These are phyloP conservation scores for Pseudopleuronectes americanus DNA, from an alignment of 2,797 vertebrate species.

Conservation along the genomic window DNA sequence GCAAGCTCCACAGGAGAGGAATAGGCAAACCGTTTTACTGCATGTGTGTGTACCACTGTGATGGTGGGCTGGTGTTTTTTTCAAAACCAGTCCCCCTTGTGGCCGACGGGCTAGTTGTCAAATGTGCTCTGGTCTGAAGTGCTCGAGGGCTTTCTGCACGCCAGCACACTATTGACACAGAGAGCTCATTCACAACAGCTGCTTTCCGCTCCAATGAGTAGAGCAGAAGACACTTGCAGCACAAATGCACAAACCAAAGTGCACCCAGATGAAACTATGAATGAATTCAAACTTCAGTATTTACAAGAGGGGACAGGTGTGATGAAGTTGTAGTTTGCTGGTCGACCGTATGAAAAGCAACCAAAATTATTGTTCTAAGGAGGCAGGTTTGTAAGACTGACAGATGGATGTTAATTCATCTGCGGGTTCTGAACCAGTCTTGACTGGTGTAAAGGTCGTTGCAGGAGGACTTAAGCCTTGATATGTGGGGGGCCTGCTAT, in stretches of 20 bases:
- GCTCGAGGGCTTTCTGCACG: constrained; percentile 28
- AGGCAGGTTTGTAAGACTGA: neutral
- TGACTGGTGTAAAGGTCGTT: neutral
- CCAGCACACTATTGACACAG: constrained; percentile 18
- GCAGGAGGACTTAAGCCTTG: too few relatives aligned
- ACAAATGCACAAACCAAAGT: neutral
- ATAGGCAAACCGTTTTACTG: neutral
- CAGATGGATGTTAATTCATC: neutral
- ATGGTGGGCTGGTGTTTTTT: neutral
- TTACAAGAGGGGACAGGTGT: neutral
- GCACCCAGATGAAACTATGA: neutral
- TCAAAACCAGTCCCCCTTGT: neutral
- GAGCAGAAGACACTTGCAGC: constrained; percentile 1
- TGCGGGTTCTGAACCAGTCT: neutral
- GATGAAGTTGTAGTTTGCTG: too few relatives aligned
- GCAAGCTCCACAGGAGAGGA: neutral
- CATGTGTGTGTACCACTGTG: neutral
- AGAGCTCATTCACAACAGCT: constrained; percentile 41
- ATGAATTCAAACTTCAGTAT: constrained; percentile 20
- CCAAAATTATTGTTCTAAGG: constrained; percentile 4
- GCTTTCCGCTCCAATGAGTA: constrained; percentile 16
- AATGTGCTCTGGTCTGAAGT: constrained; percentile 9
- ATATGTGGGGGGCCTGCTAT: too few relatives aligned
- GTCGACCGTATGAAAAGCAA: neutral
- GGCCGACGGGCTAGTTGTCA: constrained; percentile 34